phyloP scores from a whole-genome alignment of 2,888 invertebrate genomes.

The Hypselothyrea guttata region DNA sequence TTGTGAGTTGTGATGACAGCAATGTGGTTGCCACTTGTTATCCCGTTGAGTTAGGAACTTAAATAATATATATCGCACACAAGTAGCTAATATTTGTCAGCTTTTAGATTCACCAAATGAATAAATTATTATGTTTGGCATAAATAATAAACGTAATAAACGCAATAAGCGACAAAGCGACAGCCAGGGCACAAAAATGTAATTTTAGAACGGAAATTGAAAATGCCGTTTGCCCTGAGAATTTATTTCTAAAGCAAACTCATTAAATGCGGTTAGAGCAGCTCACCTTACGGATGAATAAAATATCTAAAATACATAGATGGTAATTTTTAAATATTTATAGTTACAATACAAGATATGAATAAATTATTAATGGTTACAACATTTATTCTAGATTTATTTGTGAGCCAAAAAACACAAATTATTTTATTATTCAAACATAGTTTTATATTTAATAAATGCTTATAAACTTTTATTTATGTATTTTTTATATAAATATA shows the following conservation, averaged over 20 bases:
- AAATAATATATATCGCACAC: neutral
- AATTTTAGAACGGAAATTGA: constrained; percentile 1
- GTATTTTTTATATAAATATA: too few relatives aligned
- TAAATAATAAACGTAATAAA: neutral
- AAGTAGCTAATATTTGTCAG: neutral
- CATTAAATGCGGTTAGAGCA: neutral
- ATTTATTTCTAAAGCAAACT: neutral
- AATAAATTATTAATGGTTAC: too few relatives aligned
- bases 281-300: neutral
- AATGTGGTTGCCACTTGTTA: constrained; percentile 34
- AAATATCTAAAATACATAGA: too few relatives aligned
- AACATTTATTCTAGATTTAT: too few relatives aligned
- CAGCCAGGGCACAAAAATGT: neutral
- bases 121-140: neutral
- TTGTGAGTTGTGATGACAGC: constrained; percentile 40
- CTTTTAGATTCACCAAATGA: neutral
- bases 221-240: neutral
- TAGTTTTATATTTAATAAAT: too few relatives aligned
- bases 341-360: too few relatives aligned
- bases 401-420: too few relatives aligned
- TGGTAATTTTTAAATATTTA: too few relatives aligned
- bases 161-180: too few relatives aligned
- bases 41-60: neutral
- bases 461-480: too few relatives aligned
- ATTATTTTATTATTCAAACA: too few relatives aligned